Conservation (phyloP, 2,888 invertebrate genomes). For the Molorchus minor region DNA sequence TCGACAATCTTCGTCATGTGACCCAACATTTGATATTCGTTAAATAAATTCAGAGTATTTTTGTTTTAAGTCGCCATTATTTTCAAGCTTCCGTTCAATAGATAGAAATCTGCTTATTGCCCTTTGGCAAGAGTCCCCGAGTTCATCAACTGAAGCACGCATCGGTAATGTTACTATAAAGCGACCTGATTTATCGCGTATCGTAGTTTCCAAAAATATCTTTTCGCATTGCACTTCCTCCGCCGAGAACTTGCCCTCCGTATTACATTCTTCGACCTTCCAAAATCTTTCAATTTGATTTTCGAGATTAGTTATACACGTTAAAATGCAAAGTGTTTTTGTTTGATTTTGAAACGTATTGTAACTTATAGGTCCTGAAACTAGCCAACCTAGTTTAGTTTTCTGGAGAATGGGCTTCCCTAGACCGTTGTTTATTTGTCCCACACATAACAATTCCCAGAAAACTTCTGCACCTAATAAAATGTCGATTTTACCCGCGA, state of each 20-base stretch:
- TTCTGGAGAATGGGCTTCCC: slow-evolving; percentile 5
- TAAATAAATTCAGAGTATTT: neutral
- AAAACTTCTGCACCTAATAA: slow-evolving; percentile 2
- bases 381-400: slow-evolving; percentile 16
- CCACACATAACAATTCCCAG: slow-evolving; percentile 5
- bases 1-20: neutral
- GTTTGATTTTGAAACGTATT: too few relatives aligned
- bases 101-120: neutral
- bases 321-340: neutral
- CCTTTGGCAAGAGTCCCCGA: neutral
- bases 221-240: neutral
- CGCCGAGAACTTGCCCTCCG: neutral
- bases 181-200: neutral
- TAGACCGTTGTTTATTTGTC: neutral
- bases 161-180: neutral
- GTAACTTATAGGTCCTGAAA: neutral
- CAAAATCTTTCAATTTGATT: neutral
- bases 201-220: neutral
- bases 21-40: neutral
- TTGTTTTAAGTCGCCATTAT: neutral
- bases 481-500: neutral
- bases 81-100: neutral
- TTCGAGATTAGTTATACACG: neutral
- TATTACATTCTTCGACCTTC: neutral
- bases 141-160: neutral